These are phyloP conservation scores for Laticauda colubrina DNA, from an alignment of 2,113 vertebrate genomes.

Conservation along the genomic window DNA sequence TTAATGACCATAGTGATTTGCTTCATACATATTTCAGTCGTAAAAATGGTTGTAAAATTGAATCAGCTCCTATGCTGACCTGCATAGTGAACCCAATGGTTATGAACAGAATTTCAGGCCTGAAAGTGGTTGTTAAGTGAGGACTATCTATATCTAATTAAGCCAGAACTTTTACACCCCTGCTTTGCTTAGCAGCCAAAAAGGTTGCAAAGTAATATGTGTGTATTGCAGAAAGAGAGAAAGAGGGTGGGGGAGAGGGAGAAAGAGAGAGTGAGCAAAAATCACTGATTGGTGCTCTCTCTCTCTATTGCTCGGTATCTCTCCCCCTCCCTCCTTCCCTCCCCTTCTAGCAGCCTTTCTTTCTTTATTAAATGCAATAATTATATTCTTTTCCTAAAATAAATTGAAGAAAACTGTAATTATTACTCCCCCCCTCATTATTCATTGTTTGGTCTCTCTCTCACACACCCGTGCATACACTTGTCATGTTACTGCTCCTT, in stretches of 20 bases:
- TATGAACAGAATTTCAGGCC: not conserved
- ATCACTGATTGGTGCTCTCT: not conserved
- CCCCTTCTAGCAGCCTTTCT: accelerated
- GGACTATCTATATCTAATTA: not conserved
- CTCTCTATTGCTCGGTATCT: too few species aligned
- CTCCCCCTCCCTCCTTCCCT: too few species aligned
- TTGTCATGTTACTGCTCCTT: accelerated
- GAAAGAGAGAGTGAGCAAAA: not conserved
- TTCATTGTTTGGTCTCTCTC: not conserved
- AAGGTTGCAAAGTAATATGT: not conserved
- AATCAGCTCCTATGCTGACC: not conserved
- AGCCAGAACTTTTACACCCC: not conserved
- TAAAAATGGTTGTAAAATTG: not conserved
- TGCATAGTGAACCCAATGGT: not conserved
- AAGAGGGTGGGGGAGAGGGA: too few species aligned
- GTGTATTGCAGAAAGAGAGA: not conserved
- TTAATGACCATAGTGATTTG: not conserved
- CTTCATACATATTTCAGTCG: not conserved
- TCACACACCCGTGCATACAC: not conserved
- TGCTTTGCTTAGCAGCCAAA: not conserved
- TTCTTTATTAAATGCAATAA: not conserved
- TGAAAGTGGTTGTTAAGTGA: not conserved
- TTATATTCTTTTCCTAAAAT: not conserved
- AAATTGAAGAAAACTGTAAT: not conserved
- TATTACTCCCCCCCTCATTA: not conserved